phyloP scores from a whole-genome alignment of 2,113 vertebrate genomes.

The Acanthochromis polyacanthus region DNA sequence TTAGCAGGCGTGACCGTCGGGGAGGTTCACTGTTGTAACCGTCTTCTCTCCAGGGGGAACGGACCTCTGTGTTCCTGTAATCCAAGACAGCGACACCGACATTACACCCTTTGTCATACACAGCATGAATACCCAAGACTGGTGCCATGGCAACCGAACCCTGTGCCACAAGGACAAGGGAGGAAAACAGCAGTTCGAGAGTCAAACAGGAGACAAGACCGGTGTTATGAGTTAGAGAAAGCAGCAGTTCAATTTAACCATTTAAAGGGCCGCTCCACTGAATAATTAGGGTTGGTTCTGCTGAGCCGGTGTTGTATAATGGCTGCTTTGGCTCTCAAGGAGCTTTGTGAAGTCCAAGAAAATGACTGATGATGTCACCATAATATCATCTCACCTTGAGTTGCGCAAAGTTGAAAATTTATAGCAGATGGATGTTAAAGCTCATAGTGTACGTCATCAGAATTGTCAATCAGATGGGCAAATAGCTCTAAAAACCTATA shows the following conservation, averaged over 20 bases:
- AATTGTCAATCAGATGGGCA: too few relatives aligned
- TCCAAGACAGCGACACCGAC: conserved; percentile 68
- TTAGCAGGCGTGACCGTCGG: conserved; percentile 68
- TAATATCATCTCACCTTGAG: neutral
- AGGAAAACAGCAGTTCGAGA: conserved; percentile 15
- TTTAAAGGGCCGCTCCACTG: neutral
- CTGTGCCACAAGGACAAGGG: conserved; percentile 44
- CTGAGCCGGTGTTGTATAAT: neutral
- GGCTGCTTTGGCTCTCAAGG: too few relatives aligned
- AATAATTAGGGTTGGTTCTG: neutral
- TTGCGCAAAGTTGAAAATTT: neutral
- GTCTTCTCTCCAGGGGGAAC: conserved; percentile 71
- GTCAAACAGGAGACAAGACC: conserved; percentile 36
- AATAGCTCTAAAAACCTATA: too few relatives aligned
- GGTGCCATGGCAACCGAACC: conserved; percentile 78
- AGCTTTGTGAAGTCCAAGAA: neutral
- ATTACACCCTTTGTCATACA: conserved; percentile 82
- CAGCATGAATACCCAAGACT: conserved; percentile 73
- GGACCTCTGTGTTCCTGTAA: conserved; percentile 78
- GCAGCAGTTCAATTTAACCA: neutral
- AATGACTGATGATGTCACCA: neutral
- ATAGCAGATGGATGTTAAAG: neutral
- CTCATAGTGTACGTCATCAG: too few relatives aligned
- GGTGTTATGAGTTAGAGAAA: conserved; percentile 21
- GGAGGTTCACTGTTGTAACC: conserved; percentile 54